Percentiles rank a stretch among this genome's conserved stretches.
phyloP scores from a whole-genome alignment of 1,140 invertebrate genomes.

The Drosophila lowei region DNA sequence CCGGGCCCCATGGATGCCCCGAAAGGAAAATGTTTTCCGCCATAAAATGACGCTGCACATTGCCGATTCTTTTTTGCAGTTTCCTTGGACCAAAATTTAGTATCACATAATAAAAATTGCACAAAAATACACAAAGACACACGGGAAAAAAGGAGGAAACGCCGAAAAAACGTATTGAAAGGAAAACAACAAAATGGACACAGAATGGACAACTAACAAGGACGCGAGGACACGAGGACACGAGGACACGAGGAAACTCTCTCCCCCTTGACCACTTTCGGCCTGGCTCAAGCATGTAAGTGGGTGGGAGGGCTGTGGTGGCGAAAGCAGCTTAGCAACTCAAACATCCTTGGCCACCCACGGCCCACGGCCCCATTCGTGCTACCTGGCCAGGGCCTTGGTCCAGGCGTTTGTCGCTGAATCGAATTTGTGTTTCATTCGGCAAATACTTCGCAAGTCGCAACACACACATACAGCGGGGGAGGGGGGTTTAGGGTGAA shows the following conservation, averaged over 20 bases:
- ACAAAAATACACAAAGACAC: conserved; percentile 23
- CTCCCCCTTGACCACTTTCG: conserved; percentile 58
- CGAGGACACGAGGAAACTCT: not conserved
- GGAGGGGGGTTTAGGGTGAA: not conserved
- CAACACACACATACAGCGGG: not conserved
- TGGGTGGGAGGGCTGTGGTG: too few relatives aligned
- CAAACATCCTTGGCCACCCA: conserved; percentile 10
- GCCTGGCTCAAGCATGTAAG: conserved; percentile 3
- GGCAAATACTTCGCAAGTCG: conserved; percentile 52
- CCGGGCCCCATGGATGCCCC: too few relatives aligned
- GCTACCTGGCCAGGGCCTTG: conserved; percentile 25
- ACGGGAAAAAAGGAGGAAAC: conserved; percentile 26
- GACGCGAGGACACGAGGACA: too few relatives aligned
- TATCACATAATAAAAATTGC: conserved; percentile 62
- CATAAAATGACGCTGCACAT: conserved; percentile 59
- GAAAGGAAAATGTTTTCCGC: conserved; percentile 30
- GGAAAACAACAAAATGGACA: conserved; percentile 39
- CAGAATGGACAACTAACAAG: conserved; percentile 41
- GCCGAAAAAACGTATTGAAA: conserved; percentile 8
- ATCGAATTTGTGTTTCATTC: conserved; percentile 73
- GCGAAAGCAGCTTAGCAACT: conserved; percentile 72
- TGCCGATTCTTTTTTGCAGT: conserved; percentile 34
- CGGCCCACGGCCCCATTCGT: too few relatives aligned
- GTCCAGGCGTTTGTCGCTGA: conserved; percentile 50
- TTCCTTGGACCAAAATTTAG: conserved; percentile 49